Percentiles rank a stretch among this genome's conserved stretches.
These are phyloP conservation scores for Dasysyrphus albostriatus DNA, from an alignment of 2,888 invertebrate species.

Conservation along the genomic window DNA sequence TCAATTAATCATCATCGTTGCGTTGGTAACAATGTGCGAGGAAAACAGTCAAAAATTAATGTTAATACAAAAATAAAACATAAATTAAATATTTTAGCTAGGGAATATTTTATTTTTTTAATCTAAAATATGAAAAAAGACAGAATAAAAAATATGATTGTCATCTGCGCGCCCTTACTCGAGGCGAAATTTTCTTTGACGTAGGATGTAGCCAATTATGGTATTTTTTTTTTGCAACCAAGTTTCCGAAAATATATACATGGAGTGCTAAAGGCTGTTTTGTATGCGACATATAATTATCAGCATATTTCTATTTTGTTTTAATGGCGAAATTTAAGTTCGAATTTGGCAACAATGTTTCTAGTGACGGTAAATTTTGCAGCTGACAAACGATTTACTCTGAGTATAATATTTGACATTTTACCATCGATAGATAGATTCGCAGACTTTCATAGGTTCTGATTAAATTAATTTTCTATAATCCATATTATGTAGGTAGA, in stretches of 20 bases:
- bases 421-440: no score
- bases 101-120: neutral
- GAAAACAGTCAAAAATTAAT: neutral
- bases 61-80: neutral
- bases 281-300: neutral
- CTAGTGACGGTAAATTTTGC: no score
- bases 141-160: neutral
- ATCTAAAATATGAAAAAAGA: neutral
- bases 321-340: no score
- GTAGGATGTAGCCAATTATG: constrained; percentile 12
- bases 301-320: no score
- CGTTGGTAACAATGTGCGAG: constrained; percentile 5
- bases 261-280: neutral
- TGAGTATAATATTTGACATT: no score
- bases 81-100: neutral
- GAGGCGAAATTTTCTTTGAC: neutral
- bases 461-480: no score
- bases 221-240: neutral
- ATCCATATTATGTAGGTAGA: no score
- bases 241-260: neutral
- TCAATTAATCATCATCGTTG: constrained; percentile 36
- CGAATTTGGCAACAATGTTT: no score
- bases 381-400: no score
- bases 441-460: no score
- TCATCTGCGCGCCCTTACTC: neutral